Base-by-base conservation (phyloP, 2,888 invertebrate species). In the Mongoloraphidia duomilia region DNA sequence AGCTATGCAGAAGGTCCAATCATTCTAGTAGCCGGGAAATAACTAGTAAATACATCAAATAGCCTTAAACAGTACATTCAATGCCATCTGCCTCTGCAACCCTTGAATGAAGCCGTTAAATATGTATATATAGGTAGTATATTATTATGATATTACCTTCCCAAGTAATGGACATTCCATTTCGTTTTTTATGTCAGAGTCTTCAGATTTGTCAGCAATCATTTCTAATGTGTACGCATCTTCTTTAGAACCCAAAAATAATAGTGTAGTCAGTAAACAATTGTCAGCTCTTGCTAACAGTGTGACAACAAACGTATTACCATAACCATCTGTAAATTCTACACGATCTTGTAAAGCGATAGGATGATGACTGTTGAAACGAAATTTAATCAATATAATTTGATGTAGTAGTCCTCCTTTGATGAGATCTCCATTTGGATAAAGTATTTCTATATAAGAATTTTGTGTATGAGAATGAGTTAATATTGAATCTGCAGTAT, bases 241-340 rank as follows among this genome's bases (percentile, higher is more conserved):
- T 17, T 41, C 41, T 9, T 49, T 33, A 9, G 51, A 42, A 13
- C 38, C 41, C n/a, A 53, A 17, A 49, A 59, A 58, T 2, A 58
- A 53, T 41, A 67, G 61, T 10, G 61, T 65, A 0, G 67, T 63
- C 33, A 67, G 45, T 13, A 62, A 52, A 50, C 62, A 62, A 45
- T 66, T 64, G 49, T 68, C 66, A 3, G 63, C 59, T 11, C 59
- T 57, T 1, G 57, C 63, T 17, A 55, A 55, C 13, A 63, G 44
- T 1, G 11, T 50, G 2, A 63, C 42, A 5, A 41, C 44, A 14
- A 50, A 53, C 39, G 37, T 35, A 5, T 51, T 47, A 6, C 52
- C 14, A 9, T 54, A 44, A 9, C 52, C 42, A 26, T 57, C 56
- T 6, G 37, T 45, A 41, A 64, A 61, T 34, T 54, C 45, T 9